phyloP scores from a whole-genome alignment of 2,113 vertebrate species.

The Sphaerodactylus townsendi region DNA sequence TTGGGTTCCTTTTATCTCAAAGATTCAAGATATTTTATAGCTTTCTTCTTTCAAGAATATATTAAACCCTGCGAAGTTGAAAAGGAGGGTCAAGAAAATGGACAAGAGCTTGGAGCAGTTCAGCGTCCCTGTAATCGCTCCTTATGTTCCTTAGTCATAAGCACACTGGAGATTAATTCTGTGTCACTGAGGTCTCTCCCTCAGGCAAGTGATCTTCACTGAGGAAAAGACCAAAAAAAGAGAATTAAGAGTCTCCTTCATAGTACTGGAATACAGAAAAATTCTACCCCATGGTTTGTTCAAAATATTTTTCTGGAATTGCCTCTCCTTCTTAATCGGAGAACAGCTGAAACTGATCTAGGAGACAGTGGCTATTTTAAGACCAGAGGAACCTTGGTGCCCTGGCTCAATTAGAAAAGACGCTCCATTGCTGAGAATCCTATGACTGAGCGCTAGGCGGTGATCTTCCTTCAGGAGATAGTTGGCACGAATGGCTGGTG shows the following conservation, averaged over 20 bases:
- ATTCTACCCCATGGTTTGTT: not conserved
- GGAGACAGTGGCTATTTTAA: conserved; percentile 15
- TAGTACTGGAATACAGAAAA: not conserved
- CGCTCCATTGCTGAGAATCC: not conserved
- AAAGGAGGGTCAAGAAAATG: not conserved
- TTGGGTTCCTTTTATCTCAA: not conserved
- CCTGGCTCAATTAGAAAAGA: not conserved
- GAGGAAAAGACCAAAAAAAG: not conserved
- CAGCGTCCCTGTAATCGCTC: not conserved
- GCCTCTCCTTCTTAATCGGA: not conserved
- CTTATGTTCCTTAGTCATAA: not conserved
- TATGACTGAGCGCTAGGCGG: not conserved
- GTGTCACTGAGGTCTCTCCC: not conserved
- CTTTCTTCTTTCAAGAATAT: not conserved
- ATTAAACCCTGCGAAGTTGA: not conserved
- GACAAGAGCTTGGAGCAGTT: not conserved
- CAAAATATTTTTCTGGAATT: not conserved
- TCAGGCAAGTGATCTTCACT: not conserved
- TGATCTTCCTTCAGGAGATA: not conserved
- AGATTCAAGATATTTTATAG: not conserved
- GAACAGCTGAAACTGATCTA: not conserved
- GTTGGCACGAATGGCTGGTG: not conserved
- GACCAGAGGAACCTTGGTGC: not conserved
- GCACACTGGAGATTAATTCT: not conserved
- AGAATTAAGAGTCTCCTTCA: not conserved